These are phyloP conservation scores for Nymphalis polychloros DNA, from an alignment of 2,888 invertebrate genomes.

Conservation along the genomic window DNA sequence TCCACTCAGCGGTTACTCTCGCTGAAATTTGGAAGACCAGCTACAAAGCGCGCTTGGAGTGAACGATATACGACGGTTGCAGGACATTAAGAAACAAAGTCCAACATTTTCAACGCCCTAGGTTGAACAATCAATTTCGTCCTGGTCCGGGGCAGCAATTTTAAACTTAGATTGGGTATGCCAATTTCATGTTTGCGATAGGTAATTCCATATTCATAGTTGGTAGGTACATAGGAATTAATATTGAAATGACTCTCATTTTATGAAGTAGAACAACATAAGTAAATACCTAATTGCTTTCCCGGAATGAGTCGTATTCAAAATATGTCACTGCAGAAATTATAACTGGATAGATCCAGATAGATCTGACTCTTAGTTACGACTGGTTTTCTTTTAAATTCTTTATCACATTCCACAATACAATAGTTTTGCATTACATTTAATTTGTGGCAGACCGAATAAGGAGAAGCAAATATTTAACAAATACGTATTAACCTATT, in stretches of 20 bases:
- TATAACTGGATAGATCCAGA: slow-evolving; percentile 30
- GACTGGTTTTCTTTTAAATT: slow-evolving; percentile 39
- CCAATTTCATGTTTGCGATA: slow-evolving; percentile 63
- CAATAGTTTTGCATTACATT: slow-evolving; percentile 62
- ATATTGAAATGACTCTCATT: slow-evolving; percentile 58
- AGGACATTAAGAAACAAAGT: slow-evolving; percentile 50
- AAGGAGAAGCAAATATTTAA: slow-evolving; percentile 57
- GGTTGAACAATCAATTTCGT: slow-evolving; percentile 60
- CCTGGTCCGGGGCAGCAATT: slow-evolving; percentile 76
- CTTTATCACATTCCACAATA: slow-evolving; percentile 70
- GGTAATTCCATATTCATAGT: slow-evolving; percentile 53
- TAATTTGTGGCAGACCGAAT: slow-evolving; percentile 78
- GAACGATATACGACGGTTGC: slow-evolving; percentile 62
- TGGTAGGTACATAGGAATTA: slow-evolving; percentile 57
- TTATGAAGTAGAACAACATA: slow-evolving; percentile 25
- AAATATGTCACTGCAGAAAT: slow-evolving; percentile 12
- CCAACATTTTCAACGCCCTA: slow-evolving; percentile 44
- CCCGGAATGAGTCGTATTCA: slow-evolving; percentile 51
- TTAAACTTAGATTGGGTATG: slow-evolving; percentile 66
- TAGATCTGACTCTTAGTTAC: slow-evolving; percentile 20
- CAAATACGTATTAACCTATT: slow-evolving; percentile 63
- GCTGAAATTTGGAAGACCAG: slow-evolving; percentile 98
- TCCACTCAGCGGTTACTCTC: slow-evolving; percentile 96
- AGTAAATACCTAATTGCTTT: slow-evolving; percentile 54
- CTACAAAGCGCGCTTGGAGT: slow-evolving; percentile 94